Base-by-base conservation (phyloP, 2,113 vertebrate genomes). In the Platycercus adscitus region DNA sequence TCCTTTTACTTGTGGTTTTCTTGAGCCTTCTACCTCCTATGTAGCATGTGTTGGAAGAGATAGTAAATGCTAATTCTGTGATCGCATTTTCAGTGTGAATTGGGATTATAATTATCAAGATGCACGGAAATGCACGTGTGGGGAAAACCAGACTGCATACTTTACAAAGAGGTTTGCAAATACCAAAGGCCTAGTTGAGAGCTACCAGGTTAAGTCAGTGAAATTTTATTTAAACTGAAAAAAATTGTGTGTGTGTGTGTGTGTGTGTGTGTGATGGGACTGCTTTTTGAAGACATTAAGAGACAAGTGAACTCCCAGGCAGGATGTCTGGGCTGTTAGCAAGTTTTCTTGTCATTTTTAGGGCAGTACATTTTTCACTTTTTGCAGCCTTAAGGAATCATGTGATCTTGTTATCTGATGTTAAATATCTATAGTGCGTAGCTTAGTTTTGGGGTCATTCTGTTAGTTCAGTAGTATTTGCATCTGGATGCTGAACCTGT, bases 171-270 rank as follows among this genome's bases (percentile, higher is more conserved):
- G n/a, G n/a, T 33, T 23, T 25, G 43, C 11, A 33, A 25, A 17
- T 66, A 24, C 23, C 18, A 14, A 13, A 82, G 56, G 82, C 1
- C 17, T 76, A 12, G 33, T 41, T 44, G 69, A 85, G 37, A 79
- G 17, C 6, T 56, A 3, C 17, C 8, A 33, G 56, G 33, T 64
- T 63, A 44, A 44, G n/a, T 60, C 41, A 17, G 28, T 24, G 25
- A 86, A 41, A 31, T 52, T 46, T 58, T 68, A 60, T 49, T 78
- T 66, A 60, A 80, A 58, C 25, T 63, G 79, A 63, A 73, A 78
- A 66, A 65, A 43, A 8, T 0, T 6, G 11, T 9, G 15, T 2
- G 11, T 79, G 4, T 37, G 3, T 2, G 11, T 79, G 4, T 37
- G 3, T 79, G 11, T 66, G 19, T 2, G 13, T 79, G 11, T 66